Evolutionary conservation across 1,140 invertebrate species (phyloP), one percentile per base, ranked within the genome.

Genomic region (Calosoma granatense): DNA sequence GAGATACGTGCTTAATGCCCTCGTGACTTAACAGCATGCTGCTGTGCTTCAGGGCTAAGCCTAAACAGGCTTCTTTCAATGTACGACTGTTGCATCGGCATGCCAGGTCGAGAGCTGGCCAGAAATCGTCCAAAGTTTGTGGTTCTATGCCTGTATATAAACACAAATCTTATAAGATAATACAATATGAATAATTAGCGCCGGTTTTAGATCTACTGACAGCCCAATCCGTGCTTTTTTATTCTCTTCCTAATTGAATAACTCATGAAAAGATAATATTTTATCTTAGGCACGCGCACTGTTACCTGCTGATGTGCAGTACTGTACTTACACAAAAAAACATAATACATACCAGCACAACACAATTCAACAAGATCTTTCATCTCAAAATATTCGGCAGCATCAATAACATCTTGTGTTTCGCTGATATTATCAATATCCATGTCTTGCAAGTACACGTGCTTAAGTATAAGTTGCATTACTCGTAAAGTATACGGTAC

Each of bases 301-400:
- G n/a, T n/a, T n/a, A n/a, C n/a, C n/a, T n/a, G n/a, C n/a, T n/a
- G n/a, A n/a, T n/a, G n/a, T n/a, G n/a, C n/a, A n/a, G n/a, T n/a
- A n/a, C n/a, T n/a, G n/a, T n/a, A n/a, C n/a, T n/a, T n/a, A n/a
- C n/a, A n/a, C n/a, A n/a, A n/a, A n/a, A n/a, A n/a, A n/a, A n/a
- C n/a, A n/a, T n/a, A n/a, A n/a, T n/a, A n/a, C n/a, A n/a, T 47
- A 47, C 41, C 41, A 12, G 41, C 41, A 47, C 41, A 47, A 47
- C 41, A 47, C 4, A 47, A 17, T 17, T 47, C 41, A 4, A 47
- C 17, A 4, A 47, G 15, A 17, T 47, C 41, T 17, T 11, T 47
- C 41, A 47, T 47, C 17, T 47, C 41, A 17, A 47, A 47, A 17
- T 12, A 47, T 12, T 12, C 6, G 4, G 41, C 41, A 17, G 41